Evolutionary conservation across 2,888 invertebrate species (phyloP), one percentile per base, ranked within the genome.

Genomic region (Hermaeophaga mercurialis): DNA sequence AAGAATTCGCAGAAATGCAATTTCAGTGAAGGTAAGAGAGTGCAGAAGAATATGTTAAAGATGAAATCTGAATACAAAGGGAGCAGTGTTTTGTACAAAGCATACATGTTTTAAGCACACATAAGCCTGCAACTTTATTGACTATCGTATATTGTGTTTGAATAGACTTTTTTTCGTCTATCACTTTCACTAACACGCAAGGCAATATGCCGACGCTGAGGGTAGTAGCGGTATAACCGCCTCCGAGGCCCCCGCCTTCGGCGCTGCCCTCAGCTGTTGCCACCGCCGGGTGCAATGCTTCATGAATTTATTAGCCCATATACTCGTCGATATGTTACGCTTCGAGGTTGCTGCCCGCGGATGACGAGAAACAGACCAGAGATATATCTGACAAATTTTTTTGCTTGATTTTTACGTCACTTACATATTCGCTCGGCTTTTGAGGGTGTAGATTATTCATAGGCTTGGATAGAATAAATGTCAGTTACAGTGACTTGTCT

Each of bases 231-330:
- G 39, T 19, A 19, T 39, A 39, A 39, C 19, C 39, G 39, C 39
- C 19, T 39, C 19, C 15, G 8, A 11, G 3, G 14, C 38, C 18
- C 19, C 39, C 39, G 39, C 39, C 39, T 7, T 39, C 46, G 17
- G 15, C 26, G 34, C 36, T 34, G 22, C 34, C 24, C 36, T 36
- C 47, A 47, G 47, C 47, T 47, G 47, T 47, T 47, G 34, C 47
- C 36, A 47, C 15, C 47, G 47, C 47, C 24, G 19, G 47, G 47
- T 47, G 47, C 24, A 47, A 22, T 26, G 34, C 47, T 47, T 36
- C 34, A 47, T 36, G 47, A 34, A 47, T 36, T 47, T 33, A 46
- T 46, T 47, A 47, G 22, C 47, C 47, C 33, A 34, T 47, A 47
- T 47, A 22, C 34, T 47, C 24, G 39, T 39, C 39, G 39, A 39